A percentile compares a stretch with the other conserved stretches of the same genome.
These are phyloP conservation scores for Bombus haemorrhoidalis DNA, from an alignment of 1,140 invertebrate species.

Conservation along the genomic window DNA sequence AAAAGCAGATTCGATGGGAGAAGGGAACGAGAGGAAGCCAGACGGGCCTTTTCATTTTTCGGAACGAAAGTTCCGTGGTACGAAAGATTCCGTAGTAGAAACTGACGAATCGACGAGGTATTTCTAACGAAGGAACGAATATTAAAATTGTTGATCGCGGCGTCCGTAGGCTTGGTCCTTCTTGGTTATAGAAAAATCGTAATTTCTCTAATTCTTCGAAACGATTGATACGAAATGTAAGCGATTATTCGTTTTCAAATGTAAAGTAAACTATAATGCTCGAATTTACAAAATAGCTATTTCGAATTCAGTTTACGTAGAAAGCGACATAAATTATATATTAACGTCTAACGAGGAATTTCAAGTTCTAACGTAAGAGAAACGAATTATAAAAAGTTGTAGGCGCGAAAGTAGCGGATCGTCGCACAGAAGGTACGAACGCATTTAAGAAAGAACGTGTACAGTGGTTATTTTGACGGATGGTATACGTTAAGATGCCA, in stretches of 20 bases:
- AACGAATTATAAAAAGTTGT: not conserved
- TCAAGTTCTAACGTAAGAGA: not conserved
- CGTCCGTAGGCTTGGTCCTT: too few species aligned
- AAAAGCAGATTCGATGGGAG: not conserved
- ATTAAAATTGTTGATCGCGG: not conserved
- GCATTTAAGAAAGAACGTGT: not conserved
- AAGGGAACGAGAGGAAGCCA: not conserved
- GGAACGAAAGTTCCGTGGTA: too few species aligned
- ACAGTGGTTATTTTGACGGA: not conserved
- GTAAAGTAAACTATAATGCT: not conserved
- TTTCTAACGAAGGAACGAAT: not conserved
- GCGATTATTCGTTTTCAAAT: too few species aligned
- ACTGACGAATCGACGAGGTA: not conserved
- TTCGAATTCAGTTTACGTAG: too few species aligned
- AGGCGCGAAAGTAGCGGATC: not conserved
- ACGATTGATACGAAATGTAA: rapidly evolving
- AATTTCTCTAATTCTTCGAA: not conserved
- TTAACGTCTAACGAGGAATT: too few species aligned
- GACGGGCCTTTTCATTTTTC: not conserved
- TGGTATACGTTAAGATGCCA: not conserved
- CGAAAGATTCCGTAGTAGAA: not conserved
- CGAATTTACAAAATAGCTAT: not conserved
- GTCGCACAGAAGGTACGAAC: not conserved
- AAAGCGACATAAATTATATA: not conserved
- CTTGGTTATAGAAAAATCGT: not conserved